These are phyloP conservation scores for Spermophilus dauricus DNA, from an alignment of 2,113 vertebrate species.

Conservation along the genomic window DNA sequence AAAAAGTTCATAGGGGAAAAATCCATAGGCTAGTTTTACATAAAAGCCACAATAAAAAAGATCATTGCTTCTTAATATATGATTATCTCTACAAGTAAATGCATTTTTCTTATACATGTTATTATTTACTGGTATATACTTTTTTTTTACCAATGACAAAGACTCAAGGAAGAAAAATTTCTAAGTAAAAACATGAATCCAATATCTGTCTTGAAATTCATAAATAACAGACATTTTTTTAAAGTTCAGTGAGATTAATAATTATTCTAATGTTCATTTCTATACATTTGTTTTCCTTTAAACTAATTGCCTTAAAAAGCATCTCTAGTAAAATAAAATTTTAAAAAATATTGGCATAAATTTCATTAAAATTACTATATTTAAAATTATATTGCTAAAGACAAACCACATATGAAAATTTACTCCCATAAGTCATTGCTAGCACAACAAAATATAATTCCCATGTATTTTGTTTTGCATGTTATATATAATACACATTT, in stretches of 20 bases:
- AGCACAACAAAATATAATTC: constrained; percentile 11
- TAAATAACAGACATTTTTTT: constrained; percentile 44
- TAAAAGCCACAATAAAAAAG: constrained; percentile 53
- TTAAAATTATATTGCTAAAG: constrained; percentile 51
- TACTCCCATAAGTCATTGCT: constrained; percentile 37
- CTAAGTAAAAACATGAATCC: constrained; percentile 27
- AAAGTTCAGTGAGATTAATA: neutral
- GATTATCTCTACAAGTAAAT: constrained; percentile 19
- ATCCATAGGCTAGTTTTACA: neutral
- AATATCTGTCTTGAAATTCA: constrained; percentile 51
- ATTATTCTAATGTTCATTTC: constrained; percentile 21
- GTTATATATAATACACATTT: constrained; percentile 11
- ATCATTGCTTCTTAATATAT: constrained; percentile 54
- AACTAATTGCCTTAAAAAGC: neutral
- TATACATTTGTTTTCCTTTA: constrained; percentile 35
- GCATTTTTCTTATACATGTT: constrained; percentile 41
- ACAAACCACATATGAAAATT: constrained; percentile 29
- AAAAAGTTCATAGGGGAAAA: constrained; percentile 20
- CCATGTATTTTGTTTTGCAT: constrained; percentile 24
- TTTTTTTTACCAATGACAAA: constrained; percentile 38
- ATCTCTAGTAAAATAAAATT: neutral
- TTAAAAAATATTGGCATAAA: neutral
- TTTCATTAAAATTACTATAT: constrained; percentile 47
- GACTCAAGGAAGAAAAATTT: constrained; percentile 34
- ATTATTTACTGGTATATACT: neutral